Conservation (phyloP, 1,140 invertebrate genomes). For the Nylanderia fulva region DNA sequence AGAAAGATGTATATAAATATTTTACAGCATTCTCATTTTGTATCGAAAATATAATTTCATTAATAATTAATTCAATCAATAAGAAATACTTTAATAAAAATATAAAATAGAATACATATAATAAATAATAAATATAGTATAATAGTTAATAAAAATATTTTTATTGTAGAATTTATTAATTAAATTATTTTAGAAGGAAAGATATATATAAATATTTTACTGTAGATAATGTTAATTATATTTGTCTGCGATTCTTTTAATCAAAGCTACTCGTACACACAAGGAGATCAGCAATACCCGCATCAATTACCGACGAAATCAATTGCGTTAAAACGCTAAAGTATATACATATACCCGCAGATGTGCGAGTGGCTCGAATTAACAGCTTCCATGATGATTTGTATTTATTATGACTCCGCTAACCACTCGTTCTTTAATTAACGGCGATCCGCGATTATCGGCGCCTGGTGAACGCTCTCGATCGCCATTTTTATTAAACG, state of each 20-base stretch:
- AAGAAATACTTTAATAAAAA: no score
- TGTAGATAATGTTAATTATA: background rate
- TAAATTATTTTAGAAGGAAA: background rate
- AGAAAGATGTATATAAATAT: no score
- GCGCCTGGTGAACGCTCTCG: background rate
- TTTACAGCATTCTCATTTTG: no score
- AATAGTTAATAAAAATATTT: no score
- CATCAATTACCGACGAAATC: constrained; percentile 21
- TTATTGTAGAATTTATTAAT: background rate
- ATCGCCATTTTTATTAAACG: constrained; percentile 34
- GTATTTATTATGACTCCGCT: constrained; percentile 30
- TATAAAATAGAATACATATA: no score
- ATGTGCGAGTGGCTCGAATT: background rate
- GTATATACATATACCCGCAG: background rate
- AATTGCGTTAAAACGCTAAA: constrained; percentile 18
- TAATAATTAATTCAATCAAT: no score
- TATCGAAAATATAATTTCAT: no score
- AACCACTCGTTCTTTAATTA: constrained; percentile 39
- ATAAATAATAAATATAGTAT: no score
- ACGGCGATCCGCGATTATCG: constrained; percentile 10
- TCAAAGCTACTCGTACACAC: background rate
- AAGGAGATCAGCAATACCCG: background rate
- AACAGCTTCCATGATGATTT: background rate
- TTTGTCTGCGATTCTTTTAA: background rate
- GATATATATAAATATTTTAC: background rate